These are phyloP conservation scores for Papilio machaon DNA, from an alignment of 1,140 invertebrate species.

Conservation along the genomic window DNA sequence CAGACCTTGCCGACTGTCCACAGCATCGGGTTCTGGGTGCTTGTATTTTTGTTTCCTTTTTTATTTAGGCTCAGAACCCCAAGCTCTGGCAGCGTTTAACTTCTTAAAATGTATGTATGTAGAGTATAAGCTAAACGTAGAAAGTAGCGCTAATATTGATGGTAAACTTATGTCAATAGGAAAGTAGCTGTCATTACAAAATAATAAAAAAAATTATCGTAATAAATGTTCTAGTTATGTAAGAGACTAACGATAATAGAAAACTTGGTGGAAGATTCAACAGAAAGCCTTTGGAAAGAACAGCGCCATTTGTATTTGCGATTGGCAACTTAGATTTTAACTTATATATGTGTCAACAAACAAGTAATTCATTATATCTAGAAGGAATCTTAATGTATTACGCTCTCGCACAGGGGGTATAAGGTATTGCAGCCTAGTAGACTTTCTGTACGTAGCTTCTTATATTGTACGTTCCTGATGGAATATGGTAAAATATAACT, in stretches of 20 bases:
- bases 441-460: slow-evolving; percentile 78
- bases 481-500: slow-evolving; percentile 73
- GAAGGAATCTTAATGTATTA: slow-evolving; percentile 73
- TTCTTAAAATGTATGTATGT: slow-evolving; percentile 80
- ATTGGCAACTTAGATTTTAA: slow-evolving; percentile 78
- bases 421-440: slow-evolving; percentile 77
- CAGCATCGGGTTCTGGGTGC: slow-evolving; percentile 58
- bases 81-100: slow-evolving; percentile 56
- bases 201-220: slow-evolving; percentile 71
- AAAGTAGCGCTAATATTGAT: slow-evolving; percentile 76
- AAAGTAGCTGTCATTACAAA: slow-evolving; percentile 71
- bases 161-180: slow-evolving; percentile 81
- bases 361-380: slow-evolving; percentile 62
- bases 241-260: slow-evolving; percentile 71
- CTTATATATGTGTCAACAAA: slow-evolving; percentile 73
- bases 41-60: slow-evolving; percentile 54
- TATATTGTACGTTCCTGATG: slow-evolving; percentile 68
- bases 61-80: slow-evolving; percentile 58
- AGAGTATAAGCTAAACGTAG: slow-evolving; percentile 77
- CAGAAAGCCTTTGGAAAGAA: slow-evolving; percentile 76
- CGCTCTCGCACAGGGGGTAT: slow-evolving; percentile 74
- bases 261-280: slow-evolving; percentile 81
- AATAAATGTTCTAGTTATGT: slow-evolving; percentile 77
- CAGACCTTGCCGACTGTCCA: slow-evolving; percentile 66
- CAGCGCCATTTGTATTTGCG: slow-evolving; percentile 75